Percentiles rank a stretch among this genome's conserved stretches.
These are phyloP conservation scores for Chrysoperla carnea DNA, from an alignment of 1,140 invertebrate genomes.

Conservation along the genomic window DNA sequence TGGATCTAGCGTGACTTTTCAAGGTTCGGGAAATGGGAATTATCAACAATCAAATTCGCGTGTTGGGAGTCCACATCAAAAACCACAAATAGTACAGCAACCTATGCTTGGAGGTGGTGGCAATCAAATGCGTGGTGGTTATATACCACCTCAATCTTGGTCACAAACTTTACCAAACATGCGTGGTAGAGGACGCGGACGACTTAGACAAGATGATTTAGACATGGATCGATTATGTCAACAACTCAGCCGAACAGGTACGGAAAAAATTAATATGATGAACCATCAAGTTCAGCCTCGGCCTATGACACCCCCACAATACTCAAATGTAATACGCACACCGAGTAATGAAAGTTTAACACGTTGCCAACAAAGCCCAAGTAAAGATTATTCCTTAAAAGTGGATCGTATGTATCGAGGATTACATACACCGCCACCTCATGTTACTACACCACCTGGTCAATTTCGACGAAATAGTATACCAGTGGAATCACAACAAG, in stretches of 20 bases:
- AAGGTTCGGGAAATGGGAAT: slow-evolving; percentile 10
- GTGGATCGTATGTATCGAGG: no score
- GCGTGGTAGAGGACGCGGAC: slow-evolving; percentile 28
- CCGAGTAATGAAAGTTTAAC: slow-evolving; percentile 8
- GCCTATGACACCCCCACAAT: slow-evolving; percentile 26
- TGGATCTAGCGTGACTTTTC: slow-evolving; percentile 27
- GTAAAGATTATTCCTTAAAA: background rate
- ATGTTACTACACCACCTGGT: background rate
- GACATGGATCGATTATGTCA: slow-evolving; percentile 12
- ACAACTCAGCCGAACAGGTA: slow-evolving; percentile 23
- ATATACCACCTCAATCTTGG: slow-evolving; percentile 12
- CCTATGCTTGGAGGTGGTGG: background rate
- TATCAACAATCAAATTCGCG: background rate
- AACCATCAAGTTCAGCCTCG: slow-evolving; percentile 18
- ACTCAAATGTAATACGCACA: background rate
- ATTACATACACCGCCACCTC: no score
- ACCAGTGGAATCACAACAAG: background rate
- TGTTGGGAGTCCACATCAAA: background rate
- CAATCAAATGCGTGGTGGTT: slow-evolving; percentile 5
- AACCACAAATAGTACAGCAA: background rate
- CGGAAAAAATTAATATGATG: slow-evolving; percentile 23
- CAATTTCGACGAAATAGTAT: background rate
- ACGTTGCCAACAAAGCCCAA: slow-evolving; percentile 4
- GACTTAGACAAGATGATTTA: slow-evolving; percentile 24
- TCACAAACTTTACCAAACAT: slow-evolving; percentile 28